Conservation (phyloP, 2,113 vertebrate species). For the Hystrix brachyura region DNA sequence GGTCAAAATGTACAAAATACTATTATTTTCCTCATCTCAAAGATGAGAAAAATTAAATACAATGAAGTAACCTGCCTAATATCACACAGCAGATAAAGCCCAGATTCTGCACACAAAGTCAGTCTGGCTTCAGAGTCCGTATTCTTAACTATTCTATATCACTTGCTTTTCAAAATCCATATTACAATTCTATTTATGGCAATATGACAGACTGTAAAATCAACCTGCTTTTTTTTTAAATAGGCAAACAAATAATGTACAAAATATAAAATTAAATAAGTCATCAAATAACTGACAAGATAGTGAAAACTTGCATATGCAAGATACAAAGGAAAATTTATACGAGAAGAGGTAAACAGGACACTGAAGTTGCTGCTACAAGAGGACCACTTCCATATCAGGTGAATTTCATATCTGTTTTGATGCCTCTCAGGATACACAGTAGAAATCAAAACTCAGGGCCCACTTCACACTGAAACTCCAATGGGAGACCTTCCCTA, state of each 20-base stretch:
- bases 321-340: background rate
- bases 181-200: constrained; percentile 3
- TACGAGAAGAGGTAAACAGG: background rate
- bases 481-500: background rate
- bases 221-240: background rate
- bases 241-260: background rate
- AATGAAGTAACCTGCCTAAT: background rate
- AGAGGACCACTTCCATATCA: background rate
- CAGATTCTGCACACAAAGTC: constrained; percentile 20
- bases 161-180: constrained; percentile 52
- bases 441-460: background rate
- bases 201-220: constrained; percentile 5
- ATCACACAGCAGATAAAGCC: background rate
- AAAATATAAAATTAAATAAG: constrained; percentile 34
- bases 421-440: background rate
- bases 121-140: background rate
- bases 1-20: background rate
- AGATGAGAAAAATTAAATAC: constrained; percentile 27
- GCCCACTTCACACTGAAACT: background rate
- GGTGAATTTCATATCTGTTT: background rate
- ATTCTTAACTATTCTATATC: constrained; percentile 13
- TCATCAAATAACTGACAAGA: background rate
- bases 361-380: background rate
- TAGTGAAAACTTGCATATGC: background rate
- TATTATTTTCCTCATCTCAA: background rate